phyloP scores from a whole-genome alignment of 2,888 invertebrate genomes.

The Phengaris arion region DNA sequence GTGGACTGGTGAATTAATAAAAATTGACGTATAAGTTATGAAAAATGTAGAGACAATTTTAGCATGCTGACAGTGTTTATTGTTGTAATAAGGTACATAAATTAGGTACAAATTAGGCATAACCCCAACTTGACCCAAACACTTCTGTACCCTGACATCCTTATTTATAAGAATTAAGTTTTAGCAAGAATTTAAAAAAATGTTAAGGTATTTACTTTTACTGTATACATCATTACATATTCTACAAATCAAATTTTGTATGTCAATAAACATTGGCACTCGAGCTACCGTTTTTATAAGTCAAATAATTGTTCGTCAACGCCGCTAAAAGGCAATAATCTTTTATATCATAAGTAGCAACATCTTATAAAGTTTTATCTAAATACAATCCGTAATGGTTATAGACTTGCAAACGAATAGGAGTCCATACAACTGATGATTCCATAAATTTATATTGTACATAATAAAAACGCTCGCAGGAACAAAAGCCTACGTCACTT shows the following conservation, averaged over 20 bases:
- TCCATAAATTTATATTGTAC: slow-evolving; percentile 78
- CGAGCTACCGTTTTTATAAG: neutral
- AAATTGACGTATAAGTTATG: too few relatives aligned
- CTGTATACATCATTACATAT: slow-evolving; percentile 40
- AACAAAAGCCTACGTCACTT: slow-evolving; percentile 74
- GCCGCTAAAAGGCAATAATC: slow-evolving; percentile 24
- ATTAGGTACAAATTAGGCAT: too few relatives aligned
- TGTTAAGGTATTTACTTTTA: slow-evolving; percentile 29
- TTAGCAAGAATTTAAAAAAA: slow-evolving; percentile 31
- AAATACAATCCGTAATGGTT: slow-evolving; percentile 74
- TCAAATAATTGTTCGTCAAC: slow-evolving; percentile 17
- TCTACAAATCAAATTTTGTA: neutral
- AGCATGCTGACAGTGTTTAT: too few relatives aligned
- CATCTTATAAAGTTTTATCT: slow-evolving; percentile 69
- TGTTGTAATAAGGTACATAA: too few relatives aligned
- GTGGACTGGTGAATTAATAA: too few relatives aligned
- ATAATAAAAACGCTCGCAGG: slow-evolving; percentile 70
- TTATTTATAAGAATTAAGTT: too few relatives aligned
- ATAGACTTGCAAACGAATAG: slow-evolving; percentile 67
- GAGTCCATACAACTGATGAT: slow-evolving; percentile 77
- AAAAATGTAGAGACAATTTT: too few relatives aligned
- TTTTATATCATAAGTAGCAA: slow-evolving; percentile 40
- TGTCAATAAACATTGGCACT: neutral
- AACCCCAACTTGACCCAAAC: too few relatives aligned
- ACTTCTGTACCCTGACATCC: too few relatives aligned